A percentile compares a stretch with the other conserved stretches of the same genome.
These are phyloP conservation scores for Dromiciops gliroides DNA, from an alignment of 2,113 vertebrate genomes.

Conservation along the genomic window DNA sequence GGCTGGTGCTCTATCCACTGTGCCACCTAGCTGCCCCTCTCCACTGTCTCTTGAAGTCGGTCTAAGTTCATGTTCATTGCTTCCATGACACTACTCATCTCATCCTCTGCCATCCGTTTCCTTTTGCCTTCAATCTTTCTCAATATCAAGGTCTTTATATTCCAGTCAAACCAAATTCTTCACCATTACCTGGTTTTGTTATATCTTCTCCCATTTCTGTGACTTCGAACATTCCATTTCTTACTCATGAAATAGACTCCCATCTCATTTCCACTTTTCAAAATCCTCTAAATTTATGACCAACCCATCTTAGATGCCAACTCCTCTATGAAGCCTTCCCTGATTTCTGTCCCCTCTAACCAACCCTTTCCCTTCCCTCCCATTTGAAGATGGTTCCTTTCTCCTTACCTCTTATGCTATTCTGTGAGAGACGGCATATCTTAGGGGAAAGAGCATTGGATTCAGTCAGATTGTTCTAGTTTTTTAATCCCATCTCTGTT, in stretches of 20 bases:
- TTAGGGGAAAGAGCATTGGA: background rate
- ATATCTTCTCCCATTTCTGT: background rate
- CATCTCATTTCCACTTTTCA: background rate
- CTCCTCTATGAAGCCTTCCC: background rate
- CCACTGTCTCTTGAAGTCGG: background rate
- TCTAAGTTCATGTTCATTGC: background rate
- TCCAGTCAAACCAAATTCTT: background rate
- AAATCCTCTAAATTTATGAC: background rate
- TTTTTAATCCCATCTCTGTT: background rate
- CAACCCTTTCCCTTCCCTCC: background rate
- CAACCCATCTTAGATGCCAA: no score
- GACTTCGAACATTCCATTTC: background rate
- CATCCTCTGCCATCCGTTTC: background rate
- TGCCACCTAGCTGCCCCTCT: no score
- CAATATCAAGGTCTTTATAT: background rate
- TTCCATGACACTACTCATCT: background rate
- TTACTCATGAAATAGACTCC: background rate
- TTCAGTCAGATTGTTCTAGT: background rate
- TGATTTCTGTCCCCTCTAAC: background rate
- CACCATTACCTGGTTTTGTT: background rate
- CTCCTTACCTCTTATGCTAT: background rate
- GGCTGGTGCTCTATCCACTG: no score
- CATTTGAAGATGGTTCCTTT: background rate
- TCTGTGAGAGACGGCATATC: background rate
- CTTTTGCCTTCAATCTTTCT: background rate